These are phyloP conservation scores for Zaprionus ghesquierei DNA, from an alignment of 1,140 invertebrate genomes.

Conservation along the genomic window DNA sequence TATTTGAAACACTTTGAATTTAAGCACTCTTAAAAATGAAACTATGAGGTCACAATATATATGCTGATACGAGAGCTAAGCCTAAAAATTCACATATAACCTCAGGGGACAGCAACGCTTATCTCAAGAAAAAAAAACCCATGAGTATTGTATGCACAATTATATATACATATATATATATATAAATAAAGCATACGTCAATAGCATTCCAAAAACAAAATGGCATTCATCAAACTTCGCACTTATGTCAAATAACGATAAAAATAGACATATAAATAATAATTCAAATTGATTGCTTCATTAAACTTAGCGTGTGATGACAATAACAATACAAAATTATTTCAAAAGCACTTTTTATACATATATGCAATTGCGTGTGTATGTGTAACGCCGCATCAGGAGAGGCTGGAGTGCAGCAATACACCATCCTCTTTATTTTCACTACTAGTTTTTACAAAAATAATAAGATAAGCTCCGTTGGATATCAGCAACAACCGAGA, in stretches of 20 bases:
- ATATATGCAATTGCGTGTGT: neutral
- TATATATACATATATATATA: neutral
- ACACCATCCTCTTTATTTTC: neutral
- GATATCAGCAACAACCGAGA: too few species aligned
- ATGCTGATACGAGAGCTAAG: too few species aligned
- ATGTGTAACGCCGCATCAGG: neutral
- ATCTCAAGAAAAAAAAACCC: neutral
- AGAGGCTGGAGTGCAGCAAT: neutral
- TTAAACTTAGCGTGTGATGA: conserved; percentile 10
- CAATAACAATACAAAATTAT: conserved; percentile 13
- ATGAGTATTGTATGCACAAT: neutral
- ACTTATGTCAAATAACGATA: conserved; percentile 1
- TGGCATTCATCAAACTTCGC: conserved; percentile 1
- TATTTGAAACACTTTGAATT: too few species aligned
- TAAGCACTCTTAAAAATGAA: too few species aligned
- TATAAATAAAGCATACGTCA: neutral
- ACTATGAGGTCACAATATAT: too few species aligned
- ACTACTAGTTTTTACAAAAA: conserved; percentile 13
- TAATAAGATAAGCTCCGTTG: neutral
- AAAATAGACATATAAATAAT: neutral
- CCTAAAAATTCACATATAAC: too few species aligned
- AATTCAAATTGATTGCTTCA: conserved; percentile 15
- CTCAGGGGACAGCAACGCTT: too few species aligned
- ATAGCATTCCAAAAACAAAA: neutral
- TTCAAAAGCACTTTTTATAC: conserved; percentile 5